Evolutionary conservation across 2,797 vertebrate genomes (phyloP).

Genomic region (Micropoecilia bifurca): DNA sequence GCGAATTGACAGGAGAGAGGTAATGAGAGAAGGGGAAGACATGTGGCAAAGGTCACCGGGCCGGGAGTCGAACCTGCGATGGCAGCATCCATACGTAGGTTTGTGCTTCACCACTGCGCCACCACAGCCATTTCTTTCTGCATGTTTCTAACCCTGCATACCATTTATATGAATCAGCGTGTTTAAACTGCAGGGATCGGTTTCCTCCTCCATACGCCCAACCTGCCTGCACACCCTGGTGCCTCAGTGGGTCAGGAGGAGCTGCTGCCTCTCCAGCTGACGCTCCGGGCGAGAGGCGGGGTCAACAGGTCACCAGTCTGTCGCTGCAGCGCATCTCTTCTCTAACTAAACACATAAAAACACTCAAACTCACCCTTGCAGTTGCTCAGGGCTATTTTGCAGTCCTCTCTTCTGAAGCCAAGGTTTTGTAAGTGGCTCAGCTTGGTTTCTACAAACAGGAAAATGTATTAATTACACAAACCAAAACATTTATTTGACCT

Average conservation of each 20-base stretch:
- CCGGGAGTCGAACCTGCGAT: too few relatives aligned
- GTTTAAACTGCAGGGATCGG: neutral
- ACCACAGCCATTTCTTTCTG: too few relatives aligned
- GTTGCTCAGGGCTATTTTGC: slow-evolving; percentile 86
- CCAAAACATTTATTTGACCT: neutral
- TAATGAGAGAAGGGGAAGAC: too few relatives aligned
- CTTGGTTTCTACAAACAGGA: slow-evolving; percentile 85
- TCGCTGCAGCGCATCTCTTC: neutral
- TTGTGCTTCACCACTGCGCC: too few relatives aligned
- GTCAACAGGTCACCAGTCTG: too few relatives aligned
- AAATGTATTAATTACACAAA: neutral
- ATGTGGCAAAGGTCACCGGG: too few relatives aligned
- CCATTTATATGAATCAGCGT: neutral
- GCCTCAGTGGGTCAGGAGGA: too few relatives aligned
- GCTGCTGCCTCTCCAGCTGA: too few relatives aligned
- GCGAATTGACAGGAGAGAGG: too few relatives aligned
- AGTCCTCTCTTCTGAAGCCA: slow-evolving; percentile 92
- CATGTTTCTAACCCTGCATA: neutral
- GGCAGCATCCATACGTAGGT: too few relatives aligned
- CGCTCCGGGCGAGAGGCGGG: too few relatives aligned
- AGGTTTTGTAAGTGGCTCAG: slow-evolving; percentile 89
- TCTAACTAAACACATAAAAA: neutral
- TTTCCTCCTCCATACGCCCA: neutral
- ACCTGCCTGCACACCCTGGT: neutral
- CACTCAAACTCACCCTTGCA: slow-evolving; percentile 86